Conservation (phyloP, 2,113 vertebrate genomes). For the Spheniscus mendiculus region DNA sequence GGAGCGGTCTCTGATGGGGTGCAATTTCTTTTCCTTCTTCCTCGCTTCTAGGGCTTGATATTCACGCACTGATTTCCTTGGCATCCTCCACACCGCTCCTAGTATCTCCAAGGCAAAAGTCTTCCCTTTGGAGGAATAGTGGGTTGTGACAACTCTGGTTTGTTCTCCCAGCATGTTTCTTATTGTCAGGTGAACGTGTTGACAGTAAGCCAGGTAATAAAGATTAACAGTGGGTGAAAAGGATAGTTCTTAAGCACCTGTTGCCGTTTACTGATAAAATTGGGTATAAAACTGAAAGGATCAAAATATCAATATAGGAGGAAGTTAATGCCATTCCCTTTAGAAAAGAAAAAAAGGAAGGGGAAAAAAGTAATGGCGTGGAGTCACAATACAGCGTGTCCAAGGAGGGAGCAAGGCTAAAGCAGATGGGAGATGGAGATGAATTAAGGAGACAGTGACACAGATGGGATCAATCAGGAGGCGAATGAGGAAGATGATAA, state of each 20-base stretch:
- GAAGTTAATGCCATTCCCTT: background rate
- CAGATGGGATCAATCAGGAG: background rate
- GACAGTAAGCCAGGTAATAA: background rate
- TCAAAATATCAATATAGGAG: fast-evolving
- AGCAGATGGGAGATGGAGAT: background rate
- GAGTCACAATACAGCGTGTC: fast-evolving
- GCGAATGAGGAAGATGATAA: background rate
- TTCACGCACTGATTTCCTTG: background rate
- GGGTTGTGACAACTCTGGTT: background rate
- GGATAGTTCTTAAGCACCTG: background rate
- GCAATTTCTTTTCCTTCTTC: background rate
- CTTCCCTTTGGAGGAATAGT: fast-evolving
- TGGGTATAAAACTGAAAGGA: too few species aligned
- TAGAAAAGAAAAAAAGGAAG: too few species aligned
- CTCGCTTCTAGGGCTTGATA: fast-evolving
- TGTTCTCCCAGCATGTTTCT: fast-evolving
- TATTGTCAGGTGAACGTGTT: fast-evolving
- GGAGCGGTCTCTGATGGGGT: fast-evolving
- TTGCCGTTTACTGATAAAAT: background rate
- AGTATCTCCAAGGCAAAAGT: background rate
- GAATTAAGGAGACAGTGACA: background rate
- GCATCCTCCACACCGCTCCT: background rate
- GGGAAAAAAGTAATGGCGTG: fast-evolving
- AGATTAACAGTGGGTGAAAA: background rate
- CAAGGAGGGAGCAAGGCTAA: background rate